Percentiles rank a stretch among this genome's conserved stretches.
These are phyloP conservation scores for Melanerpes aurifrons DNA, from an alignment of 2,113 vertebrate species.

Conservation along the genomic window DNA sequence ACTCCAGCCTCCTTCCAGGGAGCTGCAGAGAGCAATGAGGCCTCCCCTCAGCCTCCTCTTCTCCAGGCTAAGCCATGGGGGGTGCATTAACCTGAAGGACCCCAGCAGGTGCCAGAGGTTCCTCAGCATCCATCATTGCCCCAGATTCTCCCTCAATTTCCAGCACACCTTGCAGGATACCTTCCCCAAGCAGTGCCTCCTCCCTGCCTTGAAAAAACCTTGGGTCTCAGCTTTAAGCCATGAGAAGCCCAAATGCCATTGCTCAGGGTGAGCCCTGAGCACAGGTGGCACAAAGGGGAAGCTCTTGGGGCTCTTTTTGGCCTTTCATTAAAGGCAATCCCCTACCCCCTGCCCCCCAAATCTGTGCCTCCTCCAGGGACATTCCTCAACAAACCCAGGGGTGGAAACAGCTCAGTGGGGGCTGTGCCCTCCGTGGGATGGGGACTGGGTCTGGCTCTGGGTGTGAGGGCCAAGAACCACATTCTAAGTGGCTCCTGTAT, in stretches of 20 bases:
- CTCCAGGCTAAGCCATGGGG: too few relatives aligned
- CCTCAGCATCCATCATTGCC: neutral
- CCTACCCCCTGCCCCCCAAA: too few relatives aligned
- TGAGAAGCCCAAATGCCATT: neutral
- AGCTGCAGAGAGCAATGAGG: too few relatives aligned
- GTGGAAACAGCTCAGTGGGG: neutral
- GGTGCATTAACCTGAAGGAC: neutral
- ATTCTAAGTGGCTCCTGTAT: neutral
- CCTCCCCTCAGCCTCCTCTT: too few relatives aligned
- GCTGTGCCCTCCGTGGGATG: neutral
- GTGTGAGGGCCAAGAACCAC: neutral
- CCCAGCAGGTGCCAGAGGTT: neutral
- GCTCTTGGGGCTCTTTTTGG: neutral
- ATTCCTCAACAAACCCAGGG: neutral
- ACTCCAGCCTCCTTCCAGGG: too few relatives aligned
- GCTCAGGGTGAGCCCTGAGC: neutral
- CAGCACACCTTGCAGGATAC: accelerated
- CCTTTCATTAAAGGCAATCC: neutral
- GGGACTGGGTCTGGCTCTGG: neutral
- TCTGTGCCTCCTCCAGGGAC: neutral
- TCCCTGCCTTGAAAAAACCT: neutral
- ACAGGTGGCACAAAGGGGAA: neutral
- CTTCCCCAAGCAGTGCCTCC: neutral
- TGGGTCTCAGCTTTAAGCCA: neutral
- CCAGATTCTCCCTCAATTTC: accelerated